Conservation (phyloP, 1,140 invertebrate genomes). For the Oedothorax gibbosus region DNA sequence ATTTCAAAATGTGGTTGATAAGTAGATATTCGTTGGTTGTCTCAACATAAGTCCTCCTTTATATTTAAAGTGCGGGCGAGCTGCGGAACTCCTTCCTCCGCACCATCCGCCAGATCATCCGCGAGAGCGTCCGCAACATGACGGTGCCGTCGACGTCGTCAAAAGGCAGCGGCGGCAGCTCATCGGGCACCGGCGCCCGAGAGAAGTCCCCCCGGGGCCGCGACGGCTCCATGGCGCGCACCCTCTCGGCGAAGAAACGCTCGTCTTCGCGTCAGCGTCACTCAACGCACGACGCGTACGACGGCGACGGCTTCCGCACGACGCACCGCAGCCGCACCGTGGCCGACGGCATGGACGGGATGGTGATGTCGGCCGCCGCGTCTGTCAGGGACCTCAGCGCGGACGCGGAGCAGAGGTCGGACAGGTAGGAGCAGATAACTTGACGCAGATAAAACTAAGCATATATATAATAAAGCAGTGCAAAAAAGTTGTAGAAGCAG, state of each 20-base stretch:
- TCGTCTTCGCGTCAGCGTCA: slow-evolving; percentile 76
- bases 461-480: too few species aligned
- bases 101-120: slow-evolving; percentile 95
- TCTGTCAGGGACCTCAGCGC: slow-evolving; percentile 31
- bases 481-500: too few species aligned
- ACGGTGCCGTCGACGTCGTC: slow-evolving; percentile 79
- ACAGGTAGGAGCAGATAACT: slow-evolving; percentile 43
- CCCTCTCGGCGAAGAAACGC: slow-evolving; percentile 77
- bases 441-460: background rate
- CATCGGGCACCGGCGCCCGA: slow-evolving; percentile 8
- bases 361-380: slow-evolving; percentile 61
- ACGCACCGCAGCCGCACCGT: slow-evolving; percentile 89
- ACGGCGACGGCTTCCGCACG: slow-evolving; percentile 78
- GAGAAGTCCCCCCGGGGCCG: slow-evolving; percentile 1
- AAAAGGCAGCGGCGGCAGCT: background rate
- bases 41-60: too few species aligned
- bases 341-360: slow-evolving; percentile 76
- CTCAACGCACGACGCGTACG: slow-evolving; percentile 75
- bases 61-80: slow-evolving; percentile 82
- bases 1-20: too few species aligned
- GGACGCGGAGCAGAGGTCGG: slow-evolving; percentile 10
- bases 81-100: slow-evolving; percentile 96
- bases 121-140: slow-evolving; percentile 95
- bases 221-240: slow-evolving; percentile 65
- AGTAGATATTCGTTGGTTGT: too few species aligned